Conservation (phyloP, 2,888 invertebrate species). For the Machimus rusticus region DNA sequence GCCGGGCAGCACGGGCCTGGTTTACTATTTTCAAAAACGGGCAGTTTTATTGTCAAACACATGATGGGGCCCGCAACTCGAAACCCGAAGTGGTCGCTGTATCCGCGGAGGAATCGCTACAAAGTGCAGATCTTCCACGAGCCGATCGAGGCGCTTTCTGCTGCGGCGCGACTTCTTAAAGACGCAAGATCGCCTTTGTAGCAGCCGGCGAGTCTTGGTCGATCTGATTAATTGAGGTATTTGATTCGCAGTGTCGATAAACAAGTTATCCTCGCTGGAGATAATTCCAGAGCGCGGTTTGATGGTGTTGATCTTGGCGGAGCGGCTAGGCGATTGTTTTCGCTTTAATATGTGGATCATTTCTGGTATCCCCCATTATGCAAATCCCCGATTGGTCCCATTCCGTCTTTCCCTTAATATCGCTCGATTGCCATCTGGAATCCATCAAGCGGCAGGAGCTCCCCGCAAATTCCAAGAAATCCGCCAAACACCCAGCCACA, state of each 20-base stretch:
- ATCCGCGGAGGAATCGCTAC: not conserved
- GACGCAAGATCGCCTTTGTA: not conserved
- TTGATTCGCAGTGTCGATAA: not conserved
- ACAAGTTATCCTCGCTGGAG: not conserved
- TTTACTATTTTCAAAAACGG: not conserved
- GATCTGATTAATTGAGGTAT: not conserved
- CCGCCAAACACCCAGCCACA: conserved; percentile 10
- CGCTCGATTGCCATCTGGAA: not conserved
- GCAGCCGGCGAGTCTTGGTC: not conserved
- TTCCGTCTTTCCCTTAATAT: not conserved
- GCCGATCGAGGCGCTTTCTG: not conserved
- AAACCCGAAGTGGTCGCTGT: not conserved
- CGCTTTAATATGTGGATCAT: not conserved
- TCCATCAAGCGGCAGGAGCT: not conserved
- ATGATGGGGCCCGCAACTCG: not conserved
- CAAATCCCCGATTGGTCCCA: not conserved
- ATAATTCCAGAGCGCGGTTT: not conserved
- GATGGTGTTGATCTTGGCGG: not conserved
- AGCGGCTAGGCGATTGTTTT: not conserved
- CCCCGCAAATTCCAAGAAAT: not conserved
- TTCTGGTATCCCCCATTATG: not conserved
- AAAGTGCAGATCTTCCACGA: not conserved
- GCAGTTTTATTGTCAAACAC: not conserved
- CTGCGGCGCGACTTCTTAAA: not conserved
- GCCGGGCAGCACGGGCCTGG: not conserved